These are phyloP conservation scores for Lithobius niger DNA, from an alignment of 1,140 invertebrate species.

Conservation along the genomic window DNA sequence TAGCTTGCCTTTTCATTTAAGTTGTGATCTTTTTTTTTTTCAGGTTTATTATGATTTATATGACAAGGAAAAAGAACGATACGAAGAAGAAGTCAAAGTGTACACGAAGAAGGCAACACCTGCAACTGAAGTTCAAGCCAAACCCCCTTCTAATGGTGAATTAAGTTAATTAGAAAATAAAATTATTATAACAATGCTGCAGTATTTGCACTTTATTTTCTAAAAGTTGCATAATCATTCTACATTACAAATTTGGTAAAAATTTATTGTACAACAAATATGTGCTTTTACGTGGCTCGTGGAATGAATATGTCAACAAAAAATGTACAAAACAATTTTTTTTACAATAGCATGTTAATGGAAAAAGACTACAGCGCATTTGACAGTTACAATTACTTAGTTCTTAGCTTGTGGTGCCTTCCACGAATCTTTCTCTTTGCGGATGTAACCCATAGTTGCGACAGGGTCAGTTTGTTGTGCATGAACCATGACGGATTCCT, in stretches of 20 bases:
- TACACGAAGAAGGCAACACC: not conserved
- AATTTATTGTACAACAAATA: not conserved
- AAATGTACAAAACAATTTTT: not conserved
- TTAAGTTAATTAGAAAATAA: not conserved
- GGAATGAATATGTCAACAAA: not conserved
- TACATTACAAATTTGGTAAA: not conserved
- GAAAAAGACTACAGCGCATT: not conserved
- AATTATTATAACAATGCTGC: too few species aligned
- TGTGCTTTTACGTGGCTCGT: not conserved
- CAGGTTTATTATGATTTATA: constrained; percentile 10
- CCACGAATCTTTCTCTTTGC: constrained; percentile 58
- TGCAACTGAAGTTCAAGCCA: not conserved
- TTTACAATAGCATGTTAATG: not conserved
- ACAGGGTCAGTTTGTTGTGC: constrained; percentile 45
- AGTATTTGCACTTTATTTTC: too few species aligned
- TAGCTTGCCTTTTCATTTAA: too few species aligned
- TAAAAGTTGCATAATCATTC: too few species aligned
- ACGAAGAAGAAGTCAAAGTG: constrained; percentile 10
- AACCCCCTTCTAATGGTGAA: not conserved
- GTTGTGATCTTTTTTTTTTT: too few species aligned
- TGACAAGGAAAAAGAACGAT: constrained; percentile 10
- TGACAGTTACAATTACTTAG: not conserved
- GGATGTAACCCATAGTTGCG: constrained; percentile 53
- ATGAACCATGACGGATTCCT: constrained; percentile 47
- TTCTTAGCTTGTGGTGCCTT: constrained; percentile 18